Conservation (phyloP, 2,797 vertebrate genomes). For the Rhinichthys osculus region DNA sequence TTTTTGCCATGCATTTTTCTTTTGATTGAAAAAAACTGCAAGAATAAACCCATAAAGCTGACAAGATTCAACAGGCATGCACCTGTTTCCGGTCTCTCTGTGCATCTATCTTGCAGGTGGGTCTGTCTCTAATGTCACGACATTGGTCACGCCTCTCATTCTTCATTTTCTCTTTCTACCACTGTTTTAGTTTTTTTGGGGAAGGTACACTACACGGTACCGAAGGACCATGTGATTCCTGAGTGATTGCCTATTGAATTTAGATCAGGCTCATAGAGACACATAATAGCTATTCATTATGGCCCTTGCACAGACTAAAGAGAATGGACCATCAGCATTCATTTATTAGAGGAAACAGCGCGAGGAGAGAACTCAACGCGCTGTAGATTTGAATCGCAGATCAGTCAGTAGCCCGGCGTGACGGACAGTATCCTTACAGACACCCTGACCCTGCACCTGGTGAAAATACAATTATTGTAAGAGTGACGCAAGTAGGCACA, state of each 20-base stretch:
- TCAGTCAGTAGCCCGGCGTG: slow-evolving; percentile 39
- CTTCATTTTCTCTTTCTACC: slow-evolving; percentile 15
- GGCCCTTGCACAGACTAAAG: slow-evolving; percentile 15
- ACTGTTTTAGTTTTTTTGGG: neutral
- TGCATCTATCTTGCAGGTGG: slow-evolving; percentile 19
- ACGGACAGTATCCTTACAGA: slow-evolving; percentile 24
- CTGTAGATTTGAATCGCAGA: slow-evolving; percentile 50
- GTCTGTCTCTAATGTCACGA: slow-evolving; percentile 22
- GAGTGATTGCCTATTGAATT: slow-evolving; percentile 54
- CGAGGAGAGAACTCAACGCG: slow-evolving; percentile 37
- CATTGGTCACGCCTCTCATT: slow-evolving; percentile 35
- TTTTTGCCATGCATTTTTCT: slow-evolving; percentile 5
- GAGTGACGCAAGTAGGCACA: slow-evolving; percentile 31
- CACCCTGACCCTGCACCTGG: slow-evolving; percentile 34
- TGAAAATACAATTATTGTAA: slow-evolving; percentile 27
- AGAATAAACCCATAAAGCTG: neutral
- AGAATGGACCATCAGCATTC: slow-evolving; percentile 57
- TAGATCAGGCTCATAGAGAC: slow-evolving; percentile 48
- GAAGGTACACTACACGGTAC: neutral
- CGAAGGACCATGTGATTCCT: slow-evolving; percentile 34
- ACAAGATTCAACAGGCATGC: slow-evolving; percentile 13
- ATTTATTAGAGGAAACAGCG: slow-evolving; percentile 50
- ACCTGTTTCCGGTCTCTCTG: slow-evolving; percentile 20
- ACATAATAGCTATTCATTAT: slow-evolving; percentile 53
- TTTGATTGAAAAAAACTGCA: slow-evolving; percentile 7